phyloP scores from a whole-genome alignment of 2,113 vertebrate species.

The Cyanoderma ruficeps region DNA sequence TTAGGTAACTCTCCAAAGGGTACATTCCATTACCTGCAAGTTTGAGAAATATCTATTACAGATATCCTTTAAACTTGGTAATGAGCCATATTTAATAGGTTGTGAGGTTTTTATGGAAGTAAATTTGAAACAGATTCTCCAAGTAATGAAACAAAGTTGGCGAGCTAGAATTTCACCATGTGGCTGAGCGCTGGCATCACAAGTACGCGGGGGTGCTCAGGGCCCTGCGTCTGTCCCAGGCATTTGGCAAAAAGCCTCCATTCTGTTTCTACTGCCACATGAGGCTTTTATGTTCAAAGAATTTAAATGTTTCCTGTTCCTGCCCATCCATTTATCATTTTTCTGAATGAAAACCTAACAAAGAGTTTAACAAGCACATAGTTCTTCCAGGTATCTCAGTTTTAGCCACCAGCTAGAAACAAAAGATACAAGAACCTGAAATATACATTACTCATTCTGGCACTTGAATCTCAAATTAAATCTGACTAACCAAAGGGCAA shows the following conservation, averaged over 20 bases:
- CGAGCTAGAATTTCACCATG: constrained; percentile 49
- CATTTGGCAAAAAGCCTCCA: constrained; percentile 27
- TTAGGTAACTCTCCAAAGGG: constrained; percentile 44
- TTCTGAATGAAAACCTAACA: constrained; percentile 12
- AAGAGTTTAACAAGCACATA: neutral
- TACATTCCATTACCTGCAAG: constrained; percentile 23
- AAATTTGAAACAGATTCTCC: constrained; percentile 65
- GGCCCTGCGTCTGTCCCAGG: neutral
- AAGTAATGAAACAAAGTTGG: constrained; percentile 61
- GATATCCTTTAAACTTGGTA: constrained; percentile 43
- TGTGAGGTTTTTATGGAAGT: neutral
- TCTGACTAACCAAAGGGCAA: neutral
- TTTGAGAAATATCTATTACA: constrained; percentile 43
- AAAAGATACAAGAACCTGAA: neutral
- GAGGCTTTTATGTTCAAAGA: neutral
- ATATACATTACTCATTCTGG: neutral
- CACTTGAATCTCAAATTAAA: neutral
- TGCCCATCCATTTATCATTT: constrained; percentile 34
- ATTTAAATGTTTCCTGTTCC: constrained; percentile 31
- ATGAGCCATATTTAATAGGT: constrained; percentile 50
- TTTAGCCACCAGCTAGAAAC: neutral
- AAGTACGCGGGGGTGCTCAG: constrained; percentile 18
- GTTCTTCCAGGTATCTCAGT: neutral
- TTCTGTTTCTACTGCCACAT: constrained; percentile 43
- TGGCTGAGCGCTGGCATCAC: constrained; percentile 34